Conservation (phyloP, 2,113 vertebrate species). For the Trachemys scripta region DNA sequence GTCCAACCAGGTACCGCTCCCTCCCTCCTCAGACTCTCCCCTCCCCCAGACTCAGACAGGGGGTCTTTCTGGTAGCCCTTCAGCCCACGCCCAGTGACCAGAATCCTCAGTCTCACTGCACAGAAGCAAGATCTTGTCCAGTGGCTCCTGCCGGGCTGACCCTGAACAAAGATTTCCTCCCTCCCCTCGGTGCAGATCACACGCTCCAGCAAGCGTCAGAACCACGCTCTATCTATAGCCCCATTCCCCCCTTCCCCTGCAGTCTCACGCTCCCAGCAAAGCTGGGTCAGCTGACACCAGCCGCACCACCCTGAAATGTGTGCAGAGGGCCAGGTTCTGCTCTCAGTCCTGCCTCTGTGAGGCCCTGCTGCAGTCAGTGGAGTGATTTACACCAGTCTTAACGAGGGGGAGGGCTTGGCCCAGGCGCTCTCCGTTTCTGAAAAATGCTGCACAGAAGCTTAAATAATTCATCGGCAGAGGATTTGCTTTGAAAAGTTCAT, state of each 20-base stretch:
- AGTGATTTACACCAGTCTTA: background rate
- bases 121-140: background rate
- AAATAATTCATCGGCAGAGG: slow-evolving; percentile 5
- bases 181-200: background rate
- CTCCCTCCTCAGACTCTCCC: background rate
- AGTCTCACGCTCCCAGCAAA: background rate
- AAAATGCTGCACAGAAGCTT: background rate
- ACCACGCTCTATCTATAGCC: fast-evolving
- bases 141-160: background rate
- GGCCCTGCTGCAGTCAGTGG: fast-evolving
- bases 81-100: background rate
- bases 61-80: background rate
- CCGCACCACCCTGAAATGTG: fast-evolving
- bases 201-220: fast-evolving
- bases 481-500: background rate
- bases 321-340: fast-evolving
- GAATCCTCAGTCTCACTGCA: background rate
- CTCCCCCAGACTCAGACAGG: fast-evolving
- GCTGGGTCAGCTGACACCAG: background rate
- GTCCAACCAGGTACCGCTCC: background rate
- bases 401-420: background rate
- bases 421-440: fast-evolving
- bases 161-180: background rate
- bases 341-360: background rate
- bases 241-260: background rate